These are phyloP conservation scores for Gryllus longicercus DNA, from an alignment of 2,888 invertebrate species.

Conservation along the genomic window DNA sequence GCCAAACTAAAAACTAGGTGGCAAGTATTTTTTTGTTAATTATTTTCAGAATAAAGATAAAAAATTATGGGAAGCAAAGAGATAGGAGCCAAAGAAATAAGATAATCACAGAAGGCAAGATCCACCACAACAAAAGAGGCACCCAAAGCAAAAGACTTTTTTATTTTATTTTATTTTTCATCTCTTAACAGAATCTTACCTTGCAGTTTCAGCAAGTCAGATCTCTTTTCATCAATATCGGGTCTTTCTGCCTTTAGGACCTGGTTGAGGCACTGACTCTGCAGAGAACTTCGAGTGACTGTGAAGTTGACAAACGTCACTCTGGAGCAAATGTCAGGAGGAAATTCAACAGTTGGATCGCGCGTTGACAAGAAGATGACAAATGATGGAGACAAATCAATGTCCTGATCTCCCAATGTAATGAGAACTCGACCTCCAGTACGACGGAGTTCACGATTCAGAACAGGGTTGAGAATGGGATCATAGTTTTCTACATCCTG, in stretches of 20 bases:
- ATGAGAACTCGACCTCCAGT: slow-evolving; percentile 98
- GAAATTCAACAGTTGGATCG: slow-evolving; percentile 98
- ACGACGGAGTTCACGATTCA: slow-evolving; percentile 90
- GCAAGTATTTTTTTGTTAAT: no score
- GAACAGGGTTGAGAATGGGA: slow-evolving; percentile 96
- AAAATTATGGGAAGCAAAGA: no score
- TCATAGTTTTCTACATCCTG: slow-evolving; percentile 99
- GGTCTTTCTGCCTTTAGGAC: slow-evolving; percentile 97
- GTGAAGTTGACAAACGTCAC: slow-evolving; percentile 99
- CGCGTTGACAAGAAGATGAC: slow-evolving; percentile 97
- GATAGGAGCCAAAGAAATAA: no score
- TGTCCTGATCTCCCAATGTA: slow-evolving; percentile 98
- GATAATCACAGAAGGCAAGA: no score
- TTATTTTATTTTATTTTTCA: not conserved
- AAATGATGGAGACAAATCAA: slow-evolving; percentile 98
- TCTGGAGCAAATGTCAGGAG: slow-evolving; percentile 97
- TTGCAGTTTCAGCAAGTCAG: slow-evolving; percentile 94
- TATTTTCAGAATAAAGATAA: no score
- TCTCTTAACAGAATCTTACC: slow-evolving; percentile 50
- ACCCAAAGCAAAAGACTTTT: no score
- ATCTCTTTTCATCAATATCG: slow-evolving; percentile 97
- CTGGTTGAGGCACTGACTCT: slow-evolving; percentile 96
- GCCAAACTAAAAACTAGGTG: no score
- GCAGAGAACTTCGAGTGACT: slow-evolving; percentile 93
- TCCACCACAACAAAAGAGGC: no score